Percentiles rank a stretch among this genome's conserved stretches.
Evolutionary conservation across 2,797 vertebrate species (phyloP).

Genomic region (Dicrostonyx torquatus): DNA sequence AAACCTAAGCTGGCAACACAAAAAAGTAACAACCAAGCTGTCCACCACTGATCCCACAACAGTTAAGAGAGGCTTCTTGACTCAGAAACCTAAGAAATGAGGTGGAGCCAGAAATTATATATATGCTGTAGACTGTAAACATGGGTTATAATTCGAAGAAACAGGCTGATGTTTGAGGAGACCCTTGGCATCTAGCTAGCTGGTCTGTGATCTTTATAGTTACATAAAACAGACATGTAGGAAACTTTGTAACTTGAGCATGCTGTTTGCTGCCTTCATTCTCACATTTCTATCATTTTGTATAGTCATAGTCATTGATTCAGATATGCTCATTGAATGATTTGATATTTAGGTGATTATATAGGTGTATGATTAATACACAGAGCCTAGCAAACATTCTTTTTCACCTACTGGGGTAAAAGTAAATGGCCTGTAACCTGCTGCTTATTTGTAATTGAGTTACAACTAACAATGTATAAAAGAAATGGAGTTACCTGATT

Average conservation of each 20-base stretch:
- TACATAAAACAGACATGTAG: not conserved
- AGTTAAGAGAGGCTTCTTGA: too few relatives aligned
- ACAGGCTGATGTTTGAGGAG: not conserved
- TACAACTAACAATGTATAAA: not conserved
- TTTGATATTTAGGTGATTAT: not conserved
- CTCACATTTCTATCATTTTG: not conserved
- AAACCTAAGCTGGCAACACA: not conserved
- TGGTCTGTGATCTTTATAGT: not conserved
- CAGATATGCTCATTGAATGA: not conserved
- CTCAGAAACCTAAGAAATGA: too few relatives aligned
- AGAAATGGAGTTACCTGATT: conserved; percentile 54
- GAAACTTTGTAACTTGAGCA: not conserved
- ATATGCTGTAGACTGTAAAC: not conserved
- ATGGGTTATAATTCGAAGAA: not conserved
- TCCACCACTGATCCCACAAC: too few relatives aligned
- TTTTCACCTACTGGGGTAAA: not conserved
- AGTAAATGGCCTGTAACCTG: not conserved
- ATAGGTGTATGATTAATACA: not conserved
- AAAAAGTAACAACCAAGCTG: not conserved
- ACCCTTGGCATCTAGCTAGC: not conserved
- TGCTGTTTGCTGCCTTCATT: not conserved
- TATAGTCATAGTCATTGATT: not conserved
- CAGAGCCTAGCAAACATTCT: not conserved
- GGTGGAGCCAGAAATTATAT: too few relatives aligned
- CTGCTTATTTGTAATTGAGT: not conserved